Base-by-base conservation (phyloP, 2,797 vertebrate species). In the Pteronotus mesoamericanus region DNA sequence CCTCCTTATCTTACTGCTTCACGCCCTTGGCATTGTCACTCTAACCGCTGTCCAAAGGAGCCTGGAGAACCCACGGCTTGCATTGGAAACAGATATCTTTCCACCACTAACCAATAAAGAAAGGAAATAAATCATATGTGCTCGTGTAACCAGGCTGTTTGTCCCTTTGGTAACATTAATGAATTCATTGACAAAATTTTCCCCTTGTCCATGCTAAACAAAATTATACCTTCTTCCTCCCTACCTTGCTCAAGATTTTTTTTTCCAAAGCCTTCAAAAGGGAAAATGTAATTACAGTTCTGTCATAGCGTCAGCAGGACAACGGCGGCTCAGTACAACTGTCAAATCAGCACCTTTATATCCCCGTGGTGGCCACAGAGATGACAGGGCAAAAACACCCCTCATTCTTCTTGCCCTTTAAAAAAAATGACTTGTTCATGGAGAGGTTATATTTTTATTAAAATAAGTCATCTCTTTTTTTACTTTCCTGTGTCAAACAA, bases 401-500 rank as follows among this genome's bases (percentile, higher is more conserved):
- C 61, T 80, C 85, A 19, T 86, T n/a, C 32, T 64, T 69, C 42
- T 68, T 75, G 34, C 15, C 77, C 53, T 94, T 77, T n/a, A 69
- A 42, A 79, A 64, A 24, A 66, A 61, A 26, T 59, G 37, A 42
- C 53, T 91, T 86, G 61, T 48, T 48, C 46, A 4, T 32, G 3
- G 10, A 88, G 19, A 94, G 3, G 16, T 57, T 87, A 44, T 64
- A 59, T 83, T 94, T 78, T 48, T 42, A 92, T 75, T 95, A 80
- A 92, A 86, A 82, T 91, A 78, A 91, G 57, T 86, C 9, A 74
- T 86, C 80, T 95, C 22, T 78, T 91, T 86, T 84, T 79, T 21
- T 46, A n/a, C 32, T 46, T 77, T 64, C 90, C 46, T 87, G 26
- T 85, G 26, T 90, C 68, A 95, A 83, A 90, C 44, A 39, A 93